A percentile compares a stretch with the other conserved stretches of the same genome.
phyloP scores from a whole-genome alignment of 2,888 invertebrate genomes.

The Shargacucullia verbasci region DNA sequence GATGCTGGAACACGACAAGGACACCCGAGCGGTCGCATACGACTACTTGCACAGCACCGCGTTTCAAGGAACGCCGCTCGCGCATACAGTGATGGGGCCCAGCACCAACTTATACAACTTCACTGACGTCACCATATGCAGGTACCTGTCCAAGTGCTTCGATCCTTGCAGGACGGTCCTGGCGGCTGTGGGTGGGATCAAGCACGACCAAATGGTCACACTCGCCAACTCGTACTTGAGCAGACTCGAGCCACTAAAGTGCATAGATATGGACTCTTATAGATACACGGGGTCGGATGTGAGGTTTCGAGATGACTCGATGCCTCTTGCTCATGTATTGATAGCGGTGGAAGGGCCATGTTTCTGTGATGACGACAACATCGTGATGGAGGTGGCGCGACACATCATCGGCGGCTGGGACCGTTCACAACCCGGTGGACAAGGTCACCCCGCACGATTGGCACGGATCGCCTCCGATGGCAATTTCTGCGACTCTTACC shows the following conservation, averaged over 20 bases:
- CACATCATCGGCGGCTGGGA: constrained; percentile 97
- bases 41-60: constrained; percentile 83
- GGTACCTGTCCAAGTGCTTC: constrained; percentile 95
- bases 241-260: constrained; percentile 89
- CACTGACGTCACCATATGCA: constrained; percentile 91
- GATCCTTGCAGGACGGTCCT: constrained; percentile 96
- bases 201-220: constrained; percentile 94
- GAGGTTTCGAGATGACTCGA: constrained; percentile 95
- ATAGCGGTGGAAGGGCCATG: constrained; percentile 97
- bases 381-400: constrained; percentile 97
- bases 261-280: constrained; percentile 80
- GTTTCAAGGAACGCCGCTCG: constrained; percentile 82
- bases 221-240: constrained; percentile 93
- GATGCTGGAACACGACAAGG: constrained; percentile 74
- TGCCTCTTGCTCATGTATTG: constrained; percentile 96
- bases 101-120: constrained; percentile 90
- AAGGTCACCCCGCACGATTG: constrained; percentile 93
- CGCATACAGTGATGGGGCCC: constrained; percentile 88
- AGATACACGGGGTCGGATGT: constrained; percentile 97
- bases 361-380: constrained; percentile 96
- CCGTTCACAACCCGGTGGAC: constrained; percentile 95
- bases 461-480: constrained; percentile 92
- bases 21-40: constrained; percentile 65
- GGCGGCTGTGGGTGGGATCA: constrained; percentile 97
- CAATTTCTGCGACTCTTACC: constrained; percentile 95